Evolutionary conservation across 2,113 vertebrate genomes (phyloP), one percentile per base, ranked within the genome.

Genomic region (Synchiropus splendidus): DNA sequence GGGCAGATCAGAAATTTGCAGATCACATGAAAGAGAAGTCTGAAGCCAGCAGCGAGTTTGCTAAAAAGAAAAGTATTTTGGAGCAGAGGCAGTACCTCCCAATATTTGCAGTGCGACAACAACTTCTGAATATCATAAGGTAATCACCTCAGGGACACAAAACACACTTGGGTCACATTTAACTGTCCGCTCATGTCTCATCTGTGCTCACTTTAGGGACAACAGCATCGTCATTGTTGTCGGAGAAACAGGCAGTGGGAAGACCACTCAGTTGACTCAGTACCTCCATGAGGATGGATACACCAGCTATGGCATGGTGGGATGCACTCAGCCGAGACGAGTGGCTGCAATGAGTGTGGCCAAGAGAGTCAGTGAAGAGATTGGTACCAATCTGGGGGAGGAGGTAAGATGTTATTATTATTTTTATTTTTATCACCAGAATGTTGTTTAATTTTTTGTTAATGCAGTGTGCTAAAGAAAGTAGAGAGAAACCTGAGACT

Each of bases 221-320:
- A 99, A 99, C 74, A 99, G 89, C 77, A 98, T 99, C 0, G 95
- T 99, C 65, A 94, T 99, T 3, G 95, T 99, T 64, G 95, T 99
- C 14, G 95, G 95, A 12, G 95, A 98, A 81, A 99, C 95, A 0
- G 95, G 95, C 38, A 99, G 95, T 0, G 95, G 95, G 31, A 99
- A 99, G 81, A 99, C 95, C 2, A 99, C 95, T 1, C 95, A 99
- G 86, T 77, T 99, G 72, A 99, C 95, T 0, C 95, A 98, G 82
- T 99, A 99, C 75, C 82, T 99, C 13, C 94, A 98, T 1, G 92
- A 97, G 66, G 95, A 99, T 0, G 90, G 94, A 9, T 99, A 99
- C 81, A 97, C 95, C 0, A 88, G 93, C 57, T 99, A 99, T 0
- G 95, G 94, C 58, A 92, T 99, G 93, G 93, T 99, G 0, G 95